A percentile compares a stretch with the other conserved stretches of the same genome.
phyloP scores from a whole-genome alignment of 2,113 vertebrate species.

The Catagonus wagneri region DNA sequence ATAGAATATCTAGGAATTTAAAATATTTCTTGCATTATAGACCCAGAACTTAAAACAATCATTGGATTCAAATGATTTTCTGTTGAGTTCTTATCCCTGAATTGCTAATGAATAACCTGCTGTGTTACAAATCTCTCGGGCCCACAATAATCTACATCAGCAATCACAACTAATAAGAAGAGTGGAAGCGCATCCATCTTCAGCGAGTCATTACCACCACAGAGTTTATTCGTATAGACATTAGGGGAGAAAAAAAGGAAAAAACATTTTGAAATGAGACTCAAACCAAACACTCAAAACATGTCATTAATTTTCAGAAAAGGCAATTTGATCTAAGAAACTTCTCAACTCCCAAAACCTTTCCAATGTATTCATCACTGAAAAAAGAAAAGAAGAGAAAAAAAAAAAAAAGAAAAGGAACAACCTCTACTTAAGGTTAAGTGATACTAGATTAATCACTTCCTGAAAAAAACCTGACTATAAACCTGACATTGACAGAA shows the following conservation, averaged over 20 bases:
- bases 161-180: constrained; percentile 71
- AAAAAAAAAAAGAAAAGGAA: constrained; percentile 38
- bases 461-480: not conserved
- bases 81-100: constrained; percentile 37
- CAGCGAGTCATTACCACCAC: constrained; percentile 62
- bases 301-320: constrained; percentile 62
- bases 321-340: not conserved
- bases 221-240: constrained; percentile 76
- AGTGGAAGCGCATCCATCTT: constrained; percentile 63
- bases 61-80: constrained; percentile 65
- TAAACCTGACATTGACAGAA: not conserved
- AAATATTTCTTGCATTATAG: constrained; percentile 60
- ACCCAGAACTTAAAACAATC: constrained; percentile 72
- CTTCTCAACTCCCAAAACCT: not conserved
- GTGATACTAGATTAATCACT: not conserved
- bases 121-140: constrained; percentile 69
- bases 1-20: constrained; percentile 64
- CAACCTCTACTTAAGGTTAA: not conserved
- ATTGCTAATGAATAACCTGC: constrained; percentile 78
- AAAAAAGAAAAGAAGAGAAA: constrained; percentile 18
- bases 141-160: constrained; percentile 69
- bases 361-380: not conserved
- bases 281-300: constrained; percentile 9
- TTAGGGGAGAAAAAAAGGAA: constrained; percentile 50
- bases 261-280: constrained; percentile 64